Evolutionary conservation across 2,888 invertebrate species (phyloP).

Genomic region (Portevinia maculata): DNA sequence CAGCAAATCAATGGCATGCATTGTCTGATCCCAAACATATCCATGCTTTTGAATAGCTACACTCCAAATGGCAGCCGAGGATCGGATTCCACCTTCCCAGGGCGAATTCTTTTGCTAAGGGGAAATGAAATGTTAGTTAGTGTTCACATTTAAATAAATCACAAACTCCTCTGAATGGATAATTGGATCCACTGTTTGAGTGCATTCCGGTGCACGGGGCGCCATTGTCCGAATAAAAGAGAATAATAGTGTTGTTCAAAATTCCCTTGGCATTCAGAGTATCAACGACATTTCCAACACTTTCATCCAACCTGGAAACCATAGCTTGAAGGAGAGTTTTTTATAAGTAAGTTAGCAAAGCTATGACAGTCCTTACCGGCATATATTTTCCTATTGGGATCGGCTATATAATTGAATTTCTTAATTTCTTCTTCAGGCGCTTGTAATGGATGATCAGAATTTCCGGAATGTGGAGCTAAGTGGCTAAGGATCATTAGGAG

Average conservation of each 20-base stretch:
- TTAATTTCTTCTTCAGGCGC: slow-evolving; percentile 88
- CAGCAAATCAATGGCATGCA: slow-evolving; percentile 93
- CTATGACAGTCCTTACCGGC: slow-evolving; percentile 84
- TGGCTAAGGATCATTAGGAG: slow-evolving; percentile 92
- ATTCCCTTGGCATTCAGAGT: slow-evolving; percentile 87
- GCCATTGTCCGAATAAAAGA: slow-evolving; percentile 95
- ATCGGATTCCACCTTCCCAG: slow-evolving; percentile 93
- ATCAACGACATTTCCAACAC: slow-evolving; percentile 90
- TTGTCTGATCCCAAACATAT: slow-evolving; percentile 86
- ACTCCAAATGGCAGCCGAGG: slow-evolving; percentile 90
- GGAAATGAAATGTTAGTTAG: background rate
- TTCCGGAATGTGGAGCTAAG: slow-evolving; percentile 91
- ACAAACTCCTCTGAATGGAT: slow-evolving; percentile 89
- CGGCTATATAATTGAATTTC: slow-evolving; percentile 87
- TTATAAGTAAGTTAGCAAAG: background rate
- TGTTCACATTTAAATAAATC: background rate
- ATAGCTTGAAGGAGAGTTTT: slow-evolving; percentile 86
- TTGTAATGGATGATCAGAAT: slow-evolving; percentile 87
- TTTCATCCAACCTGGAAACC: slow-evolving; percentile 92
- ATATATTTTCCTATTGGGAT: slow-evolving; percentile 86
- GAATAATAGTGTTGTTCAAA: slow-evolving; percentile 91
- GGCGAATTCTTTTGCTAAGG: slow-evolving; percentile 88
- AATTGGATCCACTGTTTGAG: slow-evolving; percentile 90
- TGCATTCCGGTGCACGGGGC: slow-evolving; percentile 89
- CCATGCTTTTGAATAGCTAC: slow-evolving; percentile 84